Base-by-base conservation (phyloP, 2,113 vertebrate genomes). In the Regulus satrapa region DNA sequence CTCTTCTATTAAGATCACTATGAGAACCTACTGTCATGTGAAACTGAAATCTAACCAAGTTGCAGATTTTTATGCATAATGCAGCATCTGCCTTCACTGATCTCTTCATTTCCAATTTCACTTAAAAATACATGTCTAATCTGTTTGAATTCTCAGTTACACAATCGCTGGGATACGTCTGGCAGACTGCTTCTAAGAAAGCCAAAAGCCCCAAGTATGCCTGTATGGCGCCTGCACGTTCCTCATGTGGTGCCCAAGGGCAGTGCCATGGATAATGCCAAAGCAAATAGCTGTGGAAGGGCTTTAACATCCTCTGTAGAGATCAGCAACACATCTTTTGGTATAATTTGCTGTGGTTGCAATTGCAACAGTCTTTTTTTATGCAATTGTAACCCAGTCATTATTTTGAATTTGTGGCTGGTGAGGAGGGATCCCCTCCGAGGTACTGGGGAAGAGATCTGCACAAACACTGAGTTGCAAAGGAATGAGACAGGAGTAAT, bases 81-180 rank as follows among this genome's bases (percentile, higher is more conserved):
- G 82, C 20, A 2, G 71, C 85, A 89, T 93, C 88, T 89, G 95
- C 90, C 87, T 91, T 83, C 46, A 73, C 78, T 80, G 82, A 94
- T 94, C 81, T 92, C 51, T 43, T 92, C 51, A 79, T 74, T 96
- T 96, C 89, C 77, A 89, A 62, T 83, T 94, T 90, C 81, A 71
- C 63, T 92, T 74, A 51, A 94, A 92, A 96, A 73, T 81, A 94
- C 63, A 78, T 85, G 81, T 72, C 85, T 76, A 77, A 97, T 88
- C 93, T 85, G 88, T 92, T 85, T 81, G 58, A 92, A 54, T 81
- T 93, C 67, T 95, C 71, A 66, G 74, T 73, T 96, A 82, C 89
- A 90, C 63, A 94, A 23, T 85, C 20, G 4, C 54, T 59, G 55
- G 48, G 87, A 82, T 82, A 69, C 9, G 32, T 20, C 81, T 92